Evolutionary conservation across 2,113 vertebrate species (phyloP).

Genomic region (Promerops cafer): DNA sequence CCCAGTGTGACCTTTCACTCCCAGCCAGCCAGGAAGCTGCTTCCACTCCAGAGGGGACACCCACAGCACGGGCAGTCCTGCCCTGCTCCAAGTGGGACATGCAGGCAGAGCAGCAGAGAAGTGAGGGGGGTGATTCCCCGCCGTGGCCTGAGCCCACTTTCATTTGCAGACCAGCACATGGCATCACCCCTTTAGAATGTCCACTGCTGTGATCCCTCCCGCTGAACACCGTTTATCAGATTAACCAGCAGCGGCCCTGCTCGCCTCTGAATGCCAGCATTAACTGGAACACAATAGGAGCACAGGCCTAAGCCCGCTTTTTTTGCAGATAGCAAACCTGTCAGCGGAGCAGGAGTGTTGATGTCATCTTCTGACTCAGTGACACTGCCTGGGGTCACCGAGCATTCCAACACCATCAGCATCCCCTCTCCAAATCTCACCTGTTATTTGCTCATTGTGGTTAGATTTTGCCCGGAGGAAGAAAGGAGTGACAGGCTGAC

Average conservation of each 20-base stretch:
- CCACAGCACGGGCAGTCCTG: neutral
- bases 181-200: slow-evolving; percentile 49
- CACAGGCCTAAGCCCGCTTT: slow-evolving; percentile 69
- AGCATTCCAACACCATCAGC: slow-evolving; percentile 69
- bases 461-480: slow-evolving; percentile 55
- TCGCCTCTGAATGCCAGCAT: slow-evolving; percentile 75
- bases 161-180: neutral
- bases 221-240: slow-evolving; percentile 72
- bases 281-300: slow-evolving; percentile 76
- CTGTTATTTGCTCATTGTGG: slow-evolving; percentile 59
- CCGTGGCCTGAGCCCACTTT: neutral
- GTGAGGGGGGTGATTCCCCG: neutral
- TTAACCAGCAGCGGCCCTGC: slow-evolving; percentile 70
- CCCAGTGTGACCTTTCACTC: neutral
- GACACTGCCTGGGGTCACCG: slow-evolving; percentile 71
- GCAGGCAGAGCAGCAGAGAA: neutral
- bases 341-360: slow-evolving; percentile 71
- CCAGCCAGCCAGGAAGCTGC: neutral
- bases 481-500: slow-evolving; percentile 51
- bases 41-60: neutral
- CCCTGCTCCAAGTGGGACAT: neutral
- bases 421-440: slow-evolving; percentile 51
- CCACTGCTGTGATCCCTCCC: slow-evolving; percentile 64
- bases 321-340: slow-evolving; percentile 63
- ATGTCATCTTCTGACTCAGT: slow-evolving; percentile 82